phyloP scores from a whole-genome alignment of 2,113 vertebrate genomes.

The Chlorodrepanis virens region DNA sequence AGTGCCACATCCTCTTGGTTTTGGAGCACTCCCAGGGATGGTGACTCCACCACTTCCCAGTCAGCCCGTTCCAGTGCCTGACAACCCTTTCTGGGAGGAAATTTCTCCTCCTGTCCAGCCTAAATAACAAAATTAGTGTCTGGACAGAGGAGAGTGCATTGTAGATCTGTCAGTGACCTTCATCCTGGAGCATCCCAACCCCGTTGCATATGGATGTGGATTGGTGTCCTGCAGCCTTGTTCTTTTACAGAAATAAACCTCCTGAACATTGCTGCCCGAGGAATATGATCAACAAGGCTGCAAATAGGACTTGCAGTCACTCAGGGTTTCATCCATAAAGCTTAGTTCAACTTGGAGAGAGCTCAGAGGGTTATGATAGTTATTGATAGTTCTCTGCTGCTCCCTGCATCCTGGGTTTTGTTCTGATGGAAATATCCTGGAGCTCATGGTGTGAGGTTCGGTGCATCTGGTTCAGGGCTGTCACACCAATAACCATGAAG shows the following conservation, averaged over 20 bases:
- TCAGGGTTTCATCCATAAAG: constrained; percentile 3
- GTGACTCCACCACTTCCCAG: not conserved
- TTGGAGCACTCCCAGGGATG: not conserved
- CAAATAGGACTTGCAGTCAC: not conserved
- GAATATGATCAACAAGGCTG: not conserved
- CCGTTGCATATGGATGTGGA: accelerated
- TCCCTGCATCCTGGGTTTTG: not conserved
- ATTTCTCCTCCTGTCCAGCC: not conserved
- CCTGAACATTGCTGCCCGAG: not conserved
- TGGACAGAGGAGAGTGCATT: accelerated
- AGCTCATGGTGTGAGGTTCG: not conserved
- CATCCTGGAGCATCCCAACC: not conserved
- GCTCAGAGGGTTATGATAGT: not conserved
- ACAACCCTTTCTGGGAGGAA: not conserved
- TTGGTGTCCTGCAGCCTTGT: not conserved
- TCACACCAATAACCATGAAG: constrained; percentile 26
- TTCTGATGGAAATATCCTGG: not conserved
- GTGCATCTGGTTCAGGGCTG: constrained; percentile 30
- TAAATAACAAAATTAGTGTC: accelerated
- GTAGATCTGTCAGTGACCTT: not conserved
- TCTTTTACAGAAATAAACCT: not conserved
- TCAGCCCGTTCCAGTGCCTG: not conserved
- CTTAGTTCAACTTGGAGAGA: not conserved
- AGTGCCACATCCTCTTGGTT: not conserved
- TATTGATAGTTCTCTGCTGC: not conserved